A percentile compares a stretch with the other conserved stretches of the same genome.
Conservation (phyloP, 1,140 invertebrate genomes). For the Melanaphis sacchari region DNA sequence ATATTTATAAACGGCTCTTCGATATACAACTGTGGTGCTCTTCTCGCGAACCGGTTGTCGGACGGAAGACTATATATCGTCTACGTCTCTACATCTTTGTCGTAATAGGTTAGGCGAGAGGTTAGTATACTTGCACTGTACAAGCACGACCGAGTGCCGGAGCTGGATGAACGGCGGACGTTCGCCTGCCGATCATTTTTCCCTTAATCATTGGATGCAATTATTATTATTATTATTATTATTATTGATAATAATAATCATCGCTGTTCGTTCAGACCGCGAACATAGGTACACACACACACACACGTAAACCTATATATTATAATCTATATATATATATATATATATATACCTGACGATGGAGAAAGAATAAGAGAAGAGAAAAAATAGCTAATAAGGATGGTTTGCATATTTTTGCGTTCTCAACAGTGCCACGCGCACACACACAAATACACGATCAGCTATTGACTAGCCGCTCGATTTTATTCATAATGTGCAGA, state of each 20-base stretch:
- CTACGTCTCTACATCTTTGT: neutral
- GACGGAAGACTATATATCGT: neutral
- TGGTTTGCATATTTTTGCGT: neutral
- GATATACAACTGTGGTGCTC: neutral
- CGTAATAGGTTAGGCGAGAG: neutral
- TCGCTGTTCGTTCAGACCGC: neutral
- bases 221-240: slow-evolving; percentile 23
- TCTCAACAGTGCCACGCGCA: neutral
- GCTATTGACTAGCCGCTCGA: neutral
- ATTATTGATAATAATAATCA: slow-evolving; percentile 15
- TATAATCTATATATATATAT: too few relatives aligned
- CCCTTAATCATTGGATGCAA: slow-evolving; percentile 14
- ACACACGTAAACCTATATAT: neutral
- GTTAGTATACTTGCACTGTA: neutral
- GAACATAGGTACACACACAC: neutral
- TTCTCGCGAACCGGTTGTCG: slow-evolving; percentile 35
- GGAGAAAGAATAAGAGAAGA: neutral
- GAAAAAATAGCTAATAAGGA: neutral
- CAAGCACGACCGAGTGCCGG: neutral
- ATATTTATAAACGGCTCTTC: slow-evolving; percentile 36
- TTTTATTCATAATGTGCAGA: neutral
- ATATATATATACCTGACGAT: too few relatives aligned
- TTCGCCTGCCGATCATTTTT: slow-evolving; percentile 30
- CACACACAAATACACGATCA: neutral
- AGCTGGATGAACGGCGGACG: neutral